Conservation (phyloP, 2,888 invertebrate genomes). For the Sminthurinus aureus region DNA sequence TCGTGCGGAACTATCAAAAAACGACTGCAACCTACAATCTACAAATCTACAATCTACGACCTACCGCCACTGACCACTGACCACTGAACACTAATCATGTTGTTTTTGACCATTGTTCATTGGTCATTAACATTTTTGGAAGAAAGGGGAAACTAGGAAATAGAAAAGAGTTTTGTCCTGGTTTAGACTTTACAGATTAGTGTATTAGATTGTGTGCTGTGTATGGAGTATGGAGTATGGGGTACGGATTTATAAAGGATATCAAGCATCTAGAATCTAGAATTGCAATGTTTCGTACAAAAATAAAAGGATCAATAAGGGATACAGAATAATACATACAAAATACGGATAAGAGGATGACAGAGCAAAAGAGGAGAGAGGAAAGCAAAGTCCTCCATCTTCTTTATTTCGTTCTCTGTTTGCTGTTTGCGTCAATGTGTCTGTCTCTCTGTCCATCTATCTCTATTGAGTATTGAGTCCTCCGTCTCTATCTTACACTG, state of each 20-base stretch:
- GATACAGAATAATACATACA: too few relatives aligned
- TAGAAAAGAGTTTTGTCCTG: neutral
- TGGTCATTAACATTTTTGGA: neutral
- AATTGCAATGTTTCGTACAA: slow-evolving; percentile 5
- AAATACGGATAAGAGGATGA: neutral
- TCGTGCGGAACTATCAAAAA: slow-evolving; percentile 58
- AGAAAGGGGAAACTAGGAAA: neutral
- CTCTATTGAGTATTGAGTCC: neutral
- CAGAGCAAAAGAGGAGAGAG: neutral
- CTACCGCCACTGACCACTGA: too few relatives aligned
- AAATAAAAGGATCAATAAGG: too few relatives aligned
- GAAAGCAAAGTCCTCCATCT: neutral
- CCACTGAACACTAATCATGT: too few relatives aligned
- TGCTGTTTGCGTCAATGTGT: neutral
- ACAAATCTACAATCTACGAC: too few relatives aligned
- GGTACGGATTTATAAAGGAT: neutral
- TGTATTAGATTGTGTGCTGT: too few relatives aligned
- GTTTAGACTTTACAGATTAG: neutral
- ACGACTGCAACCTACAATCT: slow-evolving; percentile 4
- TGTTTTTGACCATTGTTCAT: too few relatives aligned
- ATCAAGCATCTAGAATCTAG: neutral
- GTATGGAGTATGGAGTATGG: too few relatives aligned
- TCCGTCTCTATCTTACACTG: neutral
- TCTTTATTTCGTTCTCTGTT: neutral
- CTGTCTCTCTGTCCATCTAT: too few relatives aligned